phyloP scores from a whole-genome alignment of 2,797 vertebrate species.

The Alouatta caraya region DNA sequence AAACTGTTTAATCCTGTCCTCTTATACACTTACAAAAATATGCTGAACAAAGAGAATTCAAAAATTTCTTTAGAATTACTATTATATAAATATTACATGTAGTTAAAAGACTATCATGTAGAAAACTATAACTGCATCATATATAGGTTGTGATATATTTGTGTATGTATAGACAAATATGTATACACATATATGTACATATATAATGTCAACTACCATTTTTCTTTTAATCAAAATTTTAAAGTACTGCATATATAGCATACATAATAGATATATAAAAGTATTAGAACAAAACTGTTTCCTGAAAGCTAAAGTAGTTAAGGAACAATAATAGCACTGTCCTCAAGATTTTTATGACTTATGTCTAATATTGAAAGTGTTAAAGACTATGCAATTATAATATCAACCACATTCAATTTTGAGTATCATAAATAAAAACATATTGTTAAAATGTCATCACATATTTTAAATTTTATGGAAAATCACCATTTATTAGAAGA shows the following conservation, averaged over 20 bases:
- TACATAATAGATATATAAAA: not conserved
- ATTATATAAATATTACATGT: not conserved
- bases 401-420: not conserved
- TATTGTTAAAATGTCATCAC: not conserved
- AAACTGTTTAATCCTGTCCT: not conserved
- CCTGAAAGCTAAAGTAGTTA: not conserved
- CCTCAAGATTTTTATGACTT: not conserved
- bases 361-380: not conserved
- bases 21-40: slow-evolving; percentile 9
- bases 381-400: not conserved
- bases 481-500: not conserved
- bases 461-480: not conserved
- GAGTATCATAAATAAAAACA: not conserved
- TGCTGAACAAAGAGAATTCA: not conserved
- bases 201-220: not conserved
- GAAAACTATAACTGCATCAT: not conserved
- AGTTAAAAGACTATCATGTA: not conserved
- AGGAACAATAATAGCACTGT: not conserved
- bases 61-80: not conserved
- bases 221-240: slow-evolving; percentile 29
- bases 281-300: not conserved
- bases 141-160: not conserved
- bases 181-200: not conserved
- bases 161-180: not conserved
- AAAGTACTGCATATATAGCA: not conserved